These are phyloP conservation scores for Pseudois nayaur DNA, from an alignment of 2,113 vertebrate genomes.

Conservation along the genomic window DNA sequence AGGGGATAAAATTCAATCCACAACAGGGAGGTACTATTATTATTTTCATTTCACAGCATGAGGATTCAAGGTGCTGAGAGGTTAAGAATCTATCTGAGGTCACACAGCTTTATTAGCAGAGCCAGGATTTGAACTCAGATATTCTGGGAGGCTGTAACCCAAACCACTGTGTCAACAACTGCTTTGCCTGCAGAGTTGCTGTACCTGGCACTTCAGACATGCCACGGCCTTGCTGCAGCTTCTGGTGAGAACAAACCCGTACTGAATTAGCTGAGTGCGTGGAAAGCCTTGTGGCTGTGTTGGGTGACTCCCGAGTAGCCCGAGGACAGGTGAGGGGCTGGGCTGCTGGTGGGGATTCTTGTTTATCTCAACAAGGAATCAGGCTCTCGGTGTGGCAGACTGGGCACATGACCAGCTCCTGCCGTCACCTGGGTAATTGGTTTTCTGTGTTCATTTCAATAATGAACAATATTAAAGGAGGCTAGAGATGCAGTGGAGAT, in stretches of 20 bases:
- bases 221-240: accelerated
- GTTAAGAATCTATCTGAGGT: not conserved
- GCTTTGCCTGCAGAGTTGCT: not conserved
- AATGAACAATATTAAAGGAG: constrained; percentile 48
- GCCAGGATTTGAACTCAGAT: not conserved
- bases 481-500: constrained; percentile 31
- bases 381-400: too few relatives aligned
- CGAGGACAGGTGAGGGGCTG: not conserved
- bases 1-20: not conserved
- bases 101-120: not conserved
- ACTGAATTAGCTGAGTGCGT: not conserved
- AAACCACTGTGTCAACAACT: not conserved
- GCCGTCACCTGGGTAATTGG: constrained; percentile 26
- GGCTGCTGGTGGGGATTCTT: not conserved
- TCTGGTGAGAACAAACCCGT: accelerated
- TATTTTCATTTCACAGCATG: not conserved
- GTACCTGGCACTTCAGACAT: not conserved
- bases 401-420: not conserved
- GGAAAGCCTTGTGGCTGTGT: accelerated
- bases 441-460: constrained; percentile 60
- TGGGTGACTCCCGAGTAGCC: not conserved
- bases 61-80: not conserved
- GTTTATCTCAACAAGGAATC: not conserved
- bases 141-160: not conserved
- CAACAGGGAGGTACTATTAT: not conserved